Evolutionary conservation across 2,113 vertebrate genomes (phyloP), one percentile per base, ranked within the genome.

Genomic region (Ailurus styani): DNA sequence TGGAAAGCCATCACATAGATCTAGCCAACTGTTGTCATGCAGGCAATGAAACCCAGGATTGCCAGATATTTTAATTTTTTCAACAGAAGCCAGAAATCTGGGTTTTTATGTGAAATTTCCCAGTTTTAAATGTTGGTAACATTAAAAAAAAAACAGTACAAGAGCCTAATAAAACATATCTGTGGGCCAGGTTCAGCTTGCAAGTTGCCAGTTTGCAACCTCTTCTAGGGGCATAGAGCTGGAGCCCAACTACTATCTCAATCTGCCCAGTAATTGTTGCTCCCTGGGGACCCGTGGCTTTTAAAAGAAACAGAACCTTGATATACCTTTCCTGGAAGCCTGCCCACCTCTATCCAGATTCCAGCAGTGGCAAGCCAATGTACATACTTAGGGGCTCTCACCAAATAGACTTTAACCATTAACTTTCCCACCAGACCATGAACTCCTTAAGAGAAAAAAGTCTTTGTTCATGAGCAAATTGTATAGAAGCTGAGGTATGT

Each of bases 31-130:
- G 31, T 54, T 87, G 37, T 90, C 55, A 64, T 25, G 12, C 1
- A 68, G 18, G 52, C 87, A 75, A 81, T 66, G 81, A 15, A 95
- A 11, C 17, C 29, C 25, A 54, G 2, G 54, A 21, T 60, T 95
- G 40, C 62, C 84, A 66, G 14, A 57, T 68, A 45, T 70, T 79
- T 29, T 17, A 5, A 8, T 52, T 77, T 87, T 84, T 75, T 70
- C 5, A 92, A 12, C 23, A 86, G 37, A 97, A 89, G 14, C 66
- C 82, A 95, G 66, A 73, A 95, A 90, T 89, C 37, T 97, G 25
- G 8, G 5, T 25, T 96, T 97, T 93, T 79, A 81, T 52, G 54
- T 96, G 47, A 94, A 95, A 93, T 78, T 91, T 89, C 21, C 54
- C 27, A 31, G 66, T 83, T 96, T 82, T 87, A 83, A 96, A 83